Conservation (phyloP, 2,888 invertebrate genomes). For the Gonocerus acuteangulatus region DNA sequence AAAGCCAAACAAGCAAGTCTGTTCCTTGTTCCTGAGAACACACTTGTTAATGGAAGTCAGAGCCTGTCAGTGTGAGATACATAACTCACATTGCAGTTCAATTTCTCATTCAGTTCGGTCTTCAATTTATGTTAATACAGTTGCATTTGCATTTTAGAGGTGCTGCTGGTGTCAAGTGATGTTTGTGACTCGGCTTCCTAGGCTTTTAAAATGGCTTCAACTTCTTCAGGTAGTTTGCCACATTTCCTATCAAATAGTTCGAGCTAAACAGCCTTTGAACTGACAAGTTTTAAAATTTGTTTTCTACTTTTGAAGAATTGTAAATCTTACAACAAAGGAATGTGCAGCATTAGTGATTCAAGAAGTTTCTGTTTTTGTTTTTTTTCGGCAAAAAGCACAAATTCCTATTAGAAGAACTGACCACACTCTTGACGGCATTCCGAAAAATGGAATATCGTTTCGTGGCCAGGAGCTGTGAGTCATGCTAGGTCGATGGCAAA, state of each 20-base stretch:
- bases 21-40: no score
- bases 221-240: not conserved
- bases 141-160: not conserved
- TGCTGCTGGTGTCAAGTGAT: not conserved
- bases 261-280: not conserved
- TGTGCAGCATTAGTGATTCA: conserved; percentile 1
- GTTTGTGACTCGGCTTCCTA: not conserved
- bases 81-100: no score
- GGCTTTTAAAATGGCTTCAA: not conserved
- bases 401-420: no score
- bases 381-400: no score
- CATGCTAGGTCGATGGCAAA: no score
- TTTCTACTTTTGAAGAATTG: not conserved
- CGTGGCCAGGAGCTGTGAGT: no score
- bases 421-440: no score
- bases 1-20: no score
- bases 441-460: no score
- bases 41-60: no score
- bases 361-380: not conserved
- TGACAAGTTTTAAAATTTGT: not conserved
- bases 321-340: conserved; percentile 2
- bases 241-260: not conserved
- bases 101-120: not conserved
- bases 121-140: not conserved
- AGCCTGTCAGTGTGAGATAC: no score